Percentiles rank a stretch among this genome's conserved stretches.
phyloP scores from a whole-genome alignment of 1,140 invertebrate genomes.

The Anadara kagoshimensis region DNA sequence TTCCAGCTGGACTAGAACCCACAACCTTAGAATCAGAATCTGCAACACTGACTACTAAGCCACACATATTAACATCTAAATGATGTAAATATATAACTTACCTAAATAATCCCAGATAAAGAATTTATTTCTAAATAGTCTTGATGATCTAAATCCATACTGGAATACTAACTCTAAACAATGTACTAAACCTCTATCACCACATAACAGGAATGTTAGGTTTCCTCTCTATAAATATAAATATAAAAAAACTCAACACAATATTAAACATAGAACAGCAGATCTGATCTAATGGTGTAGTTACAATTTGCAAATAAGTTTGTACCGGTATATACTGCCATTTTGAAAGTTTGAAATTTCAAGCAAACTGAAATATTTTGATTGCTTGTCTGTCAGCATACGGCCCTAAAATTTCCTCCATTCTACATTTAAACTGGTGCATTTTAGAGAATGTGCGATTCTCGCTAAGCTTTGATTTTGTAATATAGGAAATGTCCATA shows the following conservation, averaged over 20 bases:
- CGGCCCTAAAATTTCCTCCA: too few relatives aligned
- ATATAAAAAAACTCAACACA: background rate
- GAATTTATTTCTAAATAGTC: slow-evolving; percentile 94
- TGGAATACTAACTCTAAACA: slow-evolving; percentile 96
- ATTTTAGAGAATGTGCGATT: too few relatives aligned
- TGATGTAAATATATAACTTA: slow-evolving; percentile 73
- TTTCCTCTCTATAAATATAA: slow-evolving; percentile 77
- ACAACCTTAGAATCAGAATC: background rate
- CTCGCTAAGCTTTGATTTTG: too few relatives aligned
- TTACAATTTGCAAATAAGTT: too few relatives aligned
- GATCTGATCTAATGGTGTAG: too few relatives aligned
- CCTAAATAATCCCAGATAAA: slow-evolving; percentile 99
- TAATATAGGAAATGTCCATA: too few relatives aligned
- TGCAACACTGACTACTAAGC: background rate
- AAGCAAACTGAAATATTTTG: too few relatives aligned
- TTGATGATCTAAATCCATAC: slow-evolving; percentile 85
- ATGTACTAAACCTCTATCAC: slow-evolving; percentile 93
- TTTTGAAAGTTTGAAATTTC: too few relatives aligned
- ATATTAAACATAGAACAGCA: slow-evolving; percentile 7
- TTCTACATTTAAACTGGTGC: too few relatives aligned
- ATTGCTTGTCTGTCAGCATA: too few relatives aligned
- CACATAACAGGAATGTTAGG: slow-evolving; percentile 94
- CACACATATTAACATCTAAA: background rate
- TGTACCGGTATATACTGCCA: too few relatives aligned
- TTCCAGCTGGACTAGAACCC: background rate